A percentile compares a stretch with the other conserved stretches of the same genome.
Conservation (phyloP, 2,113 vertebrate genomes). For the Odontophorus gujanensis region DNA sequence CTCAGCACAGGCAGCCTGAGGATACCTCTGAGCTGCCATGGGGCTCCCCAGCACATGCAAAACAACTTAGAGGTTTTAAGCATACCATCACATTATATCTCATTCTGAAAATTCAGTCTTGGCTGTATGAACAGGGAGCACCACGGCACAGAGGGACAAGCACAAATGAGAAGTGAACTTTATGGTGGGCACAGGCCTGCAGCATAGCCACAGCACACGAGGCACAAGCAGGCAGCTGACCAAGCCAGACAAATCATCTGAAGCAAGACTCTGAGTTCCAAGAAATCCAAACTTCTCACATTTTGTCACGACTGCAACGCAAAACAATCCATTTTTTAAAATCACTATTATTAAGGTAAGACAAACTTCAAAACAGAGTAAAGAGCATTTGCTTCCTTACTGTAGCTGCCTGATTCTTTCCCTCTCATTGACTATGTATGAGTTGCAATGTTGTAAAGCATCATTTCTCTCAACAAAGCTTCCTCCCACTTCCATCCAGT, state of each 20-base stretch:
- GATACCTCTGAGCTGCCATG: rapidly evolving
- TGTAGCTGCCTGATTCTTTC: background rate
- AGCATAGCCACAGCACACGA: background rate
- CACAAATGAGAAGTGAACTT: background rate
- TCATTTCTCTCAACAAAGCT: background rate
- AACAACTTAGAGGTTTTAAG: background rate
- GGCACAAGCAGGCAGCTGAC: background rate
- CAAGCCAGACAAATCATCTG: background rate
- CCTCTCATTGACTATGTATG: background rate
- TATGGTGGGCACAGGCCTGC: background rate
- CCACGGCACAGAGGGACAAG: rapidly evolving
- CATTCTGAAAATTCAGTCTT: background rate
- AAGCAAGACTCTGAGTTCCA: rapidly evolving
- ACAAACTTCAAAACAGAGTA: background rate
- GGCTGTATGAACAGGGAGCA: background rate
- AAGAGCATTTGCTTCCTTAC: background rate
- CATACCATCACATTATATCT: background rate
- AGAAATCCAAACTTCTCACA: background rate
- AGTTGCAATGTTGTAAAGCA: background rate
- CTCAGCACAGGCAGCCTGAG: background rate
- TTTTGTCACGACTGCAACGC: background rate
- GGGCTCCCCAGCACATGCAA: background rate
- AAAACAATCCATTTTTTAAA: background rate
- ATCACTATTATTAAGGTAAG: background rate
- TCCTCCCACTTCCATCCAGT: background rate